Percentiles rank a stretch among this genome's conserved stretches.
Conservation (phyloP, 37 sponge, comb jelly and placozoan genomes). For the Aphrocallistes beatrix region DNA sequence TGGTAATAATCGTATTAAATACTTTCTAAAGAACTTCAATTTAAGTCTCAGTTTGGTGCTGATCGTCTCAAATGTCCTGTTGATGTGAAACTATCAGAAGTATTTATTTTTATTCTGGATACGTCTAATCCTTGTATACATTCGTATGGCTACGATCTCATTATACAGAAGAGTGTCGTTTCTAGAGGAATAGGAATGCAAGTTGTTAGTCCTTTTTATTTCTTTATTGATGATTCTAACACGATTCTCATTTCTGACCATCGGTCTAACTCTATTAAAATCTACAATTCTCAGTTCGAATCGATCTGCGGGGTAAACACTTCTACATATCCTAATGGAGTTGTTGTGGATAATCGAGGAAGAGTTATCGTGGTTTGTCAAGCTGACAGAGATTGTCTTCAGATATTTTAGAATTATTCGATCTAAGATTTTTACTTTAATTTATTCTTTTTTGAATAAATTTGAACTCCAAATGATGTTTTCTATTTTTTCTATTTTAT, state of each 20-base stretch:
- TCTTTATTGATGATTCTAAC: background rate
- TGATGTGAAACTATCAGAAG: background rate
- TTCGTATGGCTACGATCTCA: background rate
- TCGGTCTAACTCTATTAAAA: background rate
- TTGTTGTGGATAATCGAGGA: background rate
- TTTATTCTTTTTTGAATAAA: no score
- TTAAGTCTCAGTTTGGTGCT: background rate
- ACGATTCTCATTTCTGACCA: background rate
- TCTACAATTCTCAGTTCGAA: background rate
- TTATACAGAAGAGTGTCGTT: constrained; percentile 4
- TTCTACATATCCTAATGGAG: background rate
- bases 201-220: background rate
- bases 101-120: background rate
- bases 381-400: background rate
- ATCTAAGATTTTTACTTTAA: no score
- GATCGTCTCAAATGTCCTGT: background rate
- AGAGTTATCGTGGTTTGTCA: background rate
- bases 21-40: background rate
- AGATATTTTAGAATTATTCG: no score
- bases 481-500: no score
- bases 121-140: background rate
- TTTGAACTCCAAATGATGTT: no score
- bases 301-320: background rate
- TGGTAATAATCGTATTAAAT: background rate
- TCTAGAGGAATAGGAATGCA: background rate